Conservation (phyloP, 2,888 invertebrate species). For the Acronicta psi region DNA sequence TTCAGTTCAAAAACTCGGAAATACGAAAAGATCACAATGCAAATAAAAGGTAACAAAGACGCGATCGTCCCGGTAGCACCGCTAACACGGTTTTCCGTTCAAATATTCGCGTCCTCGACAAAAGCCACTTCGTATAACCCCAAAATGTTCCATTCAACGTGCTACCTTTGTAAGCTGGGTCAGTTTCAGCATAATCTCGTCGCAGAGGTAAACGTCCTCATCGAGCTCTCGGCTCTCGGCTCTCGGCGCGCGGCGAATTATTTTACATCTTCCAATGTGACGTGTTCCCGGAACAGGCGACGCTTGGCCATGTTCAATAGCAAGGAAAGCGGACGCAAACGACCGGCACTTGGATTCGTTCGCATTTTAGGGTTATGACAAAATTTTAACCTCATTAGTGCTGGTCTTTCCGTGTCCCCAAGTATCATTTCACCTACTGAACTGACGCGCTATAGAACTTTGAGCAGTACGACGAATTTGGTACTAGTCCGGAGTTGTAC, state of each 20-base stretch:
- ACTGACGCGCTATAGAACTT: constrained; percentile 34
- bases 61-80: constrained; percentile 19
- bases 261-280: constrained; percentile 69
- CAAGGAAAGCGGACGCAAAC: constrained; percentile 53
- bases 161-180: constrained; percentile 56
- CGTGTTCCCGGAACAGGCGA: constrained; percentile 58
- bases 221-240: constrained; percentile 59
- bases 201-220: constrained; percentile 70
- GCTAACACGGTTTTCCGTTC: constrained; percentile 39
- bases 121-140: constrained; percentile 51
- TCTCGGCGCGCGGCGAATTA: constrained; percentile 65
- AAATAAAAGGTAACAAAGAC: constrained; percentile 39
- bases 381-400: constrained; percentile 44
- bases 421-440: constrained; percentile 37
- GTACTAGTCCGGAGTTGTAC: constrained; percentile 22
- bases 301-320: constrained; percentile 55
- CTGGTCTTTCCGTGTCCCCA: constrained; percentile 21
- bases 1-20: constrained; percentile 8
- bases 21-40: constrained; percentile 21
- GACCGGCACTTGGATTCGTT: constrained; percentile 53
- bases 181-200: constrained; percentile 63
- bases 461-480: constrained; percentile 21
- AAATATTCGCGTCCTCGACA: constrained; percentile 48
- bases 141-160: constrained; percentile 50
- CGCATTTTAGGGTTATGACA: constrained; percentile 43